These are phyloP conservation scores for Drosophila anomalata DNA, from an alignment of 2,888 invertebrate genomes.

Conservation along the genomic window DNA sequence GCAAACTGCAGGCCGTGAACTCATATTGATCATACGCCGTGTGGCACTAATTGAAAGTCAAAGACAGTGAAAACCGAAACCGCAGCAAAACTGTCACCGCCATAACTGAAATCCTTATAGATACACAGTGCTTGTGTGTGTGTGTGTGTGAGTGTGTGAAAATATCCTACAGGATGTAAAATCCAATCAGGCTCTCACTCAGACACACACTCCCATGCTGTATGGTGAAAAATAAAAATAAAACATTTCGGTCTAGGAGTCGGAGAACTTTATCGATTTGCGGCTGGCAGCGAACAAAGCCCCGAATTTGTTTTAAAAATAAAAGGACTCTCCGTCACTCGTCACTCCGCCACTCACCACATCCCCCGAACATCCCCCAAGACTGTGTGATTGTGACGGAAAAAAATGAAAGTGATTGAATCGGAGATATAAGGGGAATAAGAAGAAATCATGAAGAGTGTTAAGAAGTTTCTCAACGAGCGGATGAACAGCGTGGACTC, in stretches of 20 bases:
- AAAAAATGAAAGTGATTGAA: slow-evolving; percentile 26
- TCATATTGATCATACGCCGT: slow-evolving; percentile 45
- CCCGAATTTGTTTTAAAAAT: slow-evolving; percentile 45
- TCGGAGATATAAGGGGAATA: slow-evolving; percentile 6
- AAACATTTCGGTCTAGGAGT: slow-evolving; percentile 40
- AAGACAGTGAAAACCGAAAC: slow-evolving; percentile 38
- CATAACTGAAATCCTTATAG: slow-evolving; percentile 21
- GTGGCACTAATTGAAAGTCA: slow-evolving; percentile 55
- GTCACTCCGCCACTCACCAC: slow-evolving; percentile 7
- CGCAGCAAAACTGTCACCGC: slow-evolving; percentile 36
- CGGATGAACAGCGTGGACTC: slow-evolving; percentile 82
- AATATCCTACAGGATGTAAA: slow-evolving; percentile 40
- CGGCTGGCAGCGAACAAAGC: slow-evolving; percentile 35
- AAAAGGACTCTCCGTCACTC: slow-evolving; percentile 4
- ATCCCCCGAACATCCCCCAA: not conserved
- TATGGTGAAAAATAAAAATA: slow-evolving; percentile 33
- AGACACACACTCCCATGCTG: slow-evolving; percentile 12
- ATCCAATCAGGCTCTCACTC: slow-evolving; percentile 52
- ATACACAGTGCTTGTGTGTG: slow-evolving; percentile 30
- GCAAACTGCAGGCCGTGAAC: slow-evolving; percentile 23
- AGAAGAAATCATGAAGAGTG: slow-evolving; percentile 80
- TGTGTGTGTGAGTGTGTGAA: not conserved
- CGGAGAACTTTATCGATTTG: slow-evolving; percentile 43
- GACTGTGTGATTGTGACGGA: slow-evolving; percentile 35
- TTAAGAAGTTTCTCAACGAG: slow-evolving; percentile 83